Evolutionary conservation across 2,888 invertebrate species (phyloP).

Genomic region (Horisme vitalbata): DNA sequence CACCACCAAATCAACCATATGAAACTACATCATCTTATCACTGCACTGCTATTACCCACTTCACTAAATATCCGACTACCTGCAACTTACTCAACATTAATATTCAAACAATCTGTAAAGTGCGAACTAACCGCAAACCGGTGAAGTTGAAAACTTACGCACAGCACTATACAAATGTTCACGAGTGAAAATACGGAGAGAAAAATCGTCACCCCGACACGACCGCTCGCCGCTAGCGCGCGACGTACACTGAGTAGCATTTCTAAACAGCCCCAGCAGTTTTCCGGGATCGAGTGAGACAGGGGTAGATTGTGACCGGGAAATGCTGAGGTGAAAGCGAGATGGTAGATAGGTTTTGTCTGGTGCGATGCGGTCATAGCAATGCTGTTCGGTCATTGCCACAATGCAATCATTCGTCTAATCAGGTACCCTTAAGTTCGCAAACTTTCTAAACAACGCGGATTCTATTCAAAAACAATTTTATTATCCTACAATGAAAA

Average conservation of each 20-base stretch:
- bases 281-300: constrained; percentile 64
- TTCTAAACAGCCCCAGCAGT: constrained; percentile 64
- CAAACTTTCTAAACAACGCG: no score
- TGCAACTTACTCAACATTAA: constrained; percentile 22
- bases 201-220: constrained; percentile 41
- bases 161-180: constrained; percentile 42
- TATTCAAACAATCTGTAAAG: constrained; percentile 12
- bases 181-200: constrained; percentile 39
- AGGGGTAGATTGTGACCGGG: constrained; percentile 38
- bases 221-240: constrained; percentile 52
- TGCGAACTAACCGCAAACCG: constrained; percentile 11
- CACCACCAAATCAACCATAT: constrained; percentile 8
- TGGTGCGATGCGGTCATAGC: constrained; percentile 78
- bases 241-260: constrained; percentile 67
- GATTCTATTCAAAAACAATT: no score
- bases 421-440: constrained; percentile 41
- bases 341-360: constrained; percentile 61
- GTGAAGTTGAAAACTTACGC: constrained; percentile 45
- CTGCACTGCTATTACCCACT: constrained; percentile 17
- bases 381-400: constrained; percentile 76
- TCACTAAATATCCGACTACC: constrained; percentile 9
- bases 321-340: constrained; percentile 46
- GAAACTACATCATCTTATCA: constrained; percentile 12
- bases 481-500: no score
- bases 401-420: constrained; percentile 60